Percentiles rank a stretch among this genome's conserved stretches.
Evolutionary conservation across 2,888 invertebrate genomes (phyloP).

Genomic region (Leptothorax acervorum): DNA sequence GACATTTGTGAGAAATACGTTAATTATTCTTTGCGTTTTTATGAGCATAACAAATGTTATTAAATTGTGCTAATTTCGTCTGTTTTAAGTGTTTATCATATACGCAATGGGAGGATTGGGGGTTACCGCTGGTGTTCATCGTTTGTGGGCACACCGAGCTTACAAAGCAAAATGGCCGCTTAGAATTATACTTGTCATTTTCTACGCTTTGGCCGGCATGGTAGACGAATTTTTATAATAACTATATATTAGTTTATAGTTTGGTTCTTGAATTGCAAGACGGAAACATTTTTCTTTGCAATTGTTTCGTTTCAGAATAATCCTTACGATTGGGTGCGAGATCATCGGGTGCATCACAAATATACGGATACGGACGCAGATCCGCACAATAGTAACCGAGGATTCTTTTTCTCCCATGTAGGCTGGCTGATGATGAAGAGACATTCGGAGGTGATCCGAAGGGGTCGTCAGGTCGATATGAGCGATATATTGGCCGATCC

Average conservation of each 20-base stretch:
- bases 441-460: conserved; percentile 93
- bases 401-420: too few species aligned
- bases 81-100: conserved; percentile 80
- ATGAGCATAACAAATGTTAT: not conserved
- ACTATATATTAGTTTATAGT: too few species aligned
- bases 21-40: not conserved
- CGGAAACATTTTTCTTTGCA: not conserved
- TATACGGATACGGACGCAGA: conserved; percentile 91
- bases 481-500: conserved; percentile 93
- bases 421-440: conserved; percentile 97
- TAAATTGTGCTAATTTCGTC: not conserved
- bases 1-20: not conserved
- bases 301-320: conserved; percentile 87
- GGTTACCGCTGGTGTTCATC: conserved; percentile 90
- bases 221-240: conserved; percentile 84
- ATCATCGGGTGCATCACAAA: conserved; percentile 92
- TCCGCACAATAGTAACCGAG: conserved; percentile 93
- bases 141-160: conserved; percentile 90
- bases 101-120: conserved; percentile 88
- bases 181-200: conserved; percentile 87
- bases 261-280: not conserved
- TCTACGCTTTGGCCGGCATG: conserved; percentile 90
- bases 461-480: conserved; percentile 92
- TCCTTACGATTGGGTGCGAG: conserved; percentile 91
- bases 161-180: conserved; percentile 89